These are phyloP conservation scores for Cydia fagiglandana DNA, from an alignment of 1,140 invertebrate genomes.

Conservation along the genomic window DNA sequence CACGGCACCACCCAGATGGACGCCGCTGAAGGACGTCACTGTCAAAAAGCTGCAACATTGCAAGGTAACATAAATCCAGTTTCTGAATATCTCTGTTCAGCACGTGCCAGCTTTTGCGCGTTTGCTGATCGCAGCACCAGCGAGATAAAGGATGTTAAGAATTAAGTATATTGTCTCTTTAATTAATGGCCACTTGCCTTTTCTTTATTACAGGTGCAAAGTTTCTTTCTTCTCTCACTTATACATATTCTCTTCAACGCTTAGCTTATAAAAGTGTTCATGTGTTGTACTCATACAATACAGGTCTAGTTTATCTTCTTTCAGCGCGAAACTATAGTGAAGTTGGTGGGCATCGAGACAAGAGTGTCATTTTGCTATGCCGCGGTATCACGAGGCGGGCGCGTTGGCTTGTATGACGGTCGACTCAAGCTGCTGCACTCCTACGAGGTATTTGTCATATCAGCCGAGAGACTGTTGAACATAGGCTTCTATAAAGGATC, in stretches of 20 bases:
- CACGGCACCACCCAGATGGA: constrained; percentile 50
- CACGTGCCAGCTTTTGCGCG: not conserved
- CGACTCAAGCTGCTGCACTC: constrained; percentile 70
- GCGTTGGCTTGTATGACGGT: constrained; percentile 79
- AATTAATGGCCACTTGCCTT: no score
- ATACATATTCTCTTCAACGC: no score
- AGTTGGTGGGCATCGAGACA: constrained; percentile 77
- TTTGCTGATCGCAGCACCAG: not conserved
- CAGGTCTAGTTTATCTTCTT: not conserved
- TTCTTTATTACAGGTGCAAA: no score
- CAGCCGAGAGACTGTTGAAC: not conserved
- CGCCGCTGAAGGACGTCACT: constrained; percentile 22
- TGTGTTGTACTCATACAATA: no score
- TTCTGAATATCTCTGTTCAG: not conserved
- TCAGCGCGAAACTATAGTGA: constrained; percentile 79
- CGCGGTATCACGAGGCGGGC: constrained; percentile 76
- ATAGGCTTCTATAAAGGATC: not conserved
- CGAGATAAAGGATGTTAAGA: no score
- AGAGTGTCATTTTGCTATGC: constrained; percentile 80
- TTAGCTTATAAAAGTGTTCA: no score
- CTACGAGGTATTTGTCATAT: constrained; percentile 66
- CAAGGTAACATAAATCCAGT: constrained; percentile 45
- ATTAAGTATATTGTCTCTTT: no score
- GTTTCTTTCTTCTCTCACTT: no score
- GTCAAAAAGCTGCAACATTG: constrained; percentile 51